A percentile compares a stretch with the other conserved stretches of the same genome.
These are phyloP conservation scores for Heliconius hortense DNA, from an alignment of 2,888 invertebrate genomes.

Conservation along the genomic window DNA sequence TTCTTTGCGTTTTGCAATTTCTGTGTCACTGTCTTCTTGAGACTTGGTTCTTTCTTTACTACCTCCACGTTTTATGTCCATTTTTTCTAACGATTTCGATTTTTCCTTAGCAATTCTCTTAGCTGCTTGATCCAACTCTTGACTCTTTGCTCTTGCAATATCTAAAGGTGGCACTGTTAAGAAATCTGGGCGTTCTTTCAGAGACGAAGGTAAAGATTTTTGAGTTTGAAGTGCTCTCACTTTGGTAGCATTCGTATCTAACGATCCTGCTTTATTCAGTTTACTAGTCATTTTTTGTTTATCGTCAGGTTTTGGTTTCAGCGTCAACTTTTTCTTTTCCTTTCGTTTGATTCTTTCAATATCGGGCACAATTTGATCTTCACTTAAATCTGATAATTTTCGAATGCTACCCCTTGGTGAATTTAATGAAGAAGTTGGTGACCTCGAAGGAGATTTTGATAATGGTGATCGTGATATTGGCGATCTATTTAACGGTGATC, in stretches of 20 bases:
- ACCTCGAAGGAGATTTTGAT: conserved; percentile 77
- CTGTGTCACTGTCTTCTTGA: conserved; percentile 87
- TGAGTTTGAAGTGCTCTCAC: conserved; percentile 75
- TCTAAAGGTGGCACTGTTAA: conserved; percentile 79
- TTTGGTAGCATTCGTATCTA: conserved; percentile 76
- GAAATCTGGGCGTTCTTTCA: conserved; percentile 78
- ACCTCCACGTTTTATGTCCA: conserved; percentile 80
- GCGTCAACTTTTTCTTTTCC: conserved; percentile 73
- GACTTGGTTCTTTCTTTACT: conserved; percentile 87
- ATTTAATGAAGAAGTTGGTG: conserved; percentile 78
- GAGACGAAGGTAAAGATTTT: conserved; percentile 80
- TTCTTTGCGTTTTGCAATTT: conserved; percentile 87
- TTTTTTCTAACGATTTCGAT: conserved; percentile 85
- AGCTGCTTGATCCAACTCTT: conserved; percentile 81
- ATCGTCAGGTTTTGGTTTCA: conserved; percentile 74
- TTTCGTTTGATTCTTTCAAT: conserved; percentile 77
- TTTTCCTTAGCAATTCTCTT: conserved; percentile 84
- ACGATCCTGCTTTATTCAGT: conserved; percentile 76
- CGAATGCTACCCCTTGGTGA: conserved; percentile 78
- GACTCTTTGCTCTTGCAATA: conserved; percentile 83
- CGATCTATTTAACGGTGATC: conserved; percentile 75
- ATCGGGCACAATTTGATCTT: conserved; percentile 78
- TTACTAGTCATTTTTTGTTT: conserved; percentile 67
- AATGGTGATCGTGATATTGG: conserved; percentile 75
- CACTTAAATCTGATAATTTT: conserved; percentile 77